A percentile compares a stretch with the other conserved stretches of the same genome.
These are phyloP conservation scores for Zalophus californianus DNA, from an alignment of 2,797 vertebrate genomes.

Conservation along the genomic window DNA sequence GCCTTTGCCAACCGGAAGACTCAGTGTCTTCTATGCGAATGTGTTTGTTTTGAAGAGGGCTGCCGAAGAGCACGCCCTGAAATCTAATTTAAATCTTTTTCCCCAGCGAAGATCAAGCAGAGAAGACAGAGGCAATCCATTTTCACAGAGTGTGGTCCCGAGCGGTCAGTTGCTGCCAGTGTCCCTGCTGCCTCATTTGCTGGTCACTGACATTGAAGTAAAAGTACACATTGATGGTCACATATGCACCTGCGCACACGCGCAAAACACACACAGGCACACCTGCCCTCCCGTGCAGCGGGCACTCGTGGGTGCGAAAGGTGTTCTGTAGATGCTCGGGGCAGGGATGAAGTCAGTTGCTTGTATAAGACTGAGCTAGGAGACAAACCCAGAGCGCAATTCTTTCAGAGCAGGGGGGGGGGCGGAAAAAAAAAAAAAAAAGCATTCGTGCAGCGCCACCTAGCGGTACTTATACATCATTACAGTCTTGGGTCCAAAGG, in stretches of 20 bases:
- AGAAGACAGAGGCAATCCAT: neutral
- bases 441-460: neutral
- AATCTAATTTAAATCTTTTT: constrained; percentile 14
- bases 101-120: neutral
- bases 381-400: neutral
- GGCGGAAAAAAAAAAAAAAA: neutral
- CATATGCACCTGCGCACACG: accelerated
- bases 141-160: neutral
- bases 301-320: neutral
- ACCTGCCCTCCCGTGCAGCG: neutral
- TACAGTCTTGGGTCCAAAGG: neutral
- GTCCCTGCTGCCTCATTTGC: constrained; percentile 60
- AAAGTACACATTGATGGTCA: neutral
- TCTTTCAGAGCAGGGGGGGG: neutral
- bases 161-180: neutral
- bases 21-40: neutral
- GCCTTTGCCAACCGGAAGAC: neutral
- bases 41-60: neutral
- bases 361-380: neutral
- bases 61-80: neutral
- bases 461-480: neutral
- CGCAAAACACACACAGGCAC: accelerated
- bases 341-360: no score
- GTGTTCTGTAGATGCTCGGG: neutral
- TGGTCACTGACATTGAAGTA: constrained; percentile 35